These are phyloP conservation scores for Poliocrania exsul DNA, from an alignment of 2,797 vertebrate genomes.

Conservation along the genomic window DNA sequence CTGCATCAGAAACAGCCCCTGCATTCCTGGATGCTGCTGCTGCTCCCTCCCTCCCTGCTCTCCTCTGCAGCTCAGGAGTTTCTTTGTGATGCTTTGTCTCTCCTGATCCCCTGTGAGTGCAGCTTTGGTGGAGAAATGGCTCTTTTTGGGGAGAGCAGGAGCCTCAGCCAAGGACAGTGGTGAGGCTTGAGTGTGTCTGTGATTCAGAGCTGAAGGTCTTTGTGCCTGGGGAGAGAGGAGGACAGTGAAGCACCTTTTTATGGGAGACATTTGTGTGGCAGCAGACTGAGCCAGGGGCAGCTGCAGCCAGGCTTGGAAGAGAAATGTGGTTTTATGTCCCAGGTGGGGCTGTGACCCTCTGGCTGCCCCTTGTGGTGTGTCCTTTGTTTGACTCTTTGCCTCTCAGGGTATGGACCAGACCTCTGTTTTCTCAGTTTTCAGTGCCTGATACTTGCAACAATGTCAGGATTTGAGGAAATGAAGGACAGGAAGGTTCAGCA, in stretches of 20 bases:
- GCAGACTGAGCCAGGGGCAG: neutral
- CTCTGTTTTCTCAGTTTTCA: neutral
- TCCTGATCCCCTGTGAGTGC: neutral
- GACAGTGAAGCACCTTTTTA: neutral
- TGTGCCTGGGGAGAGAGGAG: neutral
- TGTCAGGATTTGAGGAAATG: neutral
- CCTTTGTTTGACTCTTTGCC: constrained; percentile 46
- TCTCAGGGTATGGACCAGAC: neutral
- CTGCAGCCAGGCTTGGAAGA: neutral
- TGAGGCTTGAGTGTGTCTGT: neutral
- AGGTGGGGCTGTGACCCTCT: constrained; percentile 1
- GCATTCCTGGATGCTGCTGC: neutral
- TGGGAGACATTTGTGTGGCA: neutral
- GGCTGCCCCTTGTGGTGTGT: neutral
- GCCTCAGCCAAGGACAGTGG: neutral
- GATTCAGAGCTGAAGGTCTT: neutral
- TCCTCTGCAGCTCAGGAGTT: neutral
- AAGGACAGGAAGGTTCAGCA: neutral
- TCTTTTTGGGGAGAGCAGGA: neutral
- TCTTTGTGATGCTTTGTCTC: neutral
- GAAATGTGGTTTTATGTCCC: neutral
- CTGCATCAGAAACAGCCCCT: neutral
- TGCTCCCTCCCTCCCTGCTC: neutral
- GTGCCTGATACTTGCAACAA: neutral
- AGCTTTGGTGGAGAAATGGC: neutral